phyloP scores from a whole-genome alignment of 2,888 invertebrate genomes.

The Calliopum simillimum region DNA sequence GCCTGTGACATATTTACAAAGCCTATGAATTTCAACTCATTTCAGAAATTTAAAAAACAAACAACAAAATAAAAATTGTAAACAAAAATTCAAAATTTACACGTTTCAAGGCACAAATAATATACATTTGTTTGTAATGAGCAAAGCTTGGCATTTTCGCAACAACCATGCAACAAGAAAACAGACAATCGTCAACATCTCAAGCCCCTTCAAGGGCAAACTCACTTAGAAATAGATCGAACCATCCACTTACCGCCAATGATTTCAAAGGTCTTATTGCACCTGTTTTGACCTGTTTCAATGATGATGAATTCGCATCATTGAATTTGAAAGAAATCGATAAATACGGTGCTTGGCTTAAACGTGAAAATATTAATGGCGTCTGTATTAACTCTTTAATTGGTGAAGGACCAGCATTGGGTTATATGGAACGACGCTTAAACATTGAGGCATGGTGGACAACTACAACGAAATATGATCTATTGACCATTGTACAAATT shows the following conservation, averaged over 20 bases:
- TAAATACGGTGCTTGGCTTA: constrained; percentile 75
- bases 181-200: too few species aligned
- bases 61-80: too few species aligned
- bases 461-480: constrained; percentile 69
- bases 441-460: constrained; percentile 69
- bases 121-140: too few species aligned
- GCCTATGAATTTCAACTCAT: too few species aligned
- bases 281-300: constrained; percentile 79
- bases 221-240: too few species aligned
- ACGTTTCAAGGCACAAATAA: too few species aligned
- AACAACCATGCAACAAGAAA: too few species aligned
- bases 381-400: constrained; percentile 78
- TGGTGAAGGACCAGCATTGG: constrained; percentile 80
- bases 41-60: too few species aligned
- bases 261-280: constrained; percentile 75
- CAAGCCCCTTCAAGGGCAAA: too few species aligned
- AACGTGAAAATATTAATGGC: constrained; percentile 72
- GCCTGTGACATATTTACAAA: too few species aligned
- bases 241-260: constrained; percentile 8
- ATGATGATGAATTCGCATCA: constrained; percentile 70
- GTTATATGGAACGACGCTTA: constrained; percentile 74
- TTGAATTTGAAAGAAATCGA: constrained; percentile 71
- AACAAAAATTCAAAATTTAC: too few species aligned
- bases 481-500: constrained; percentile 78
- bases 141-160: too few species aligned